Conservation (phyloP, 2,797 vertebrate genomes). For the Coregonus ussuriensis region DNA sequence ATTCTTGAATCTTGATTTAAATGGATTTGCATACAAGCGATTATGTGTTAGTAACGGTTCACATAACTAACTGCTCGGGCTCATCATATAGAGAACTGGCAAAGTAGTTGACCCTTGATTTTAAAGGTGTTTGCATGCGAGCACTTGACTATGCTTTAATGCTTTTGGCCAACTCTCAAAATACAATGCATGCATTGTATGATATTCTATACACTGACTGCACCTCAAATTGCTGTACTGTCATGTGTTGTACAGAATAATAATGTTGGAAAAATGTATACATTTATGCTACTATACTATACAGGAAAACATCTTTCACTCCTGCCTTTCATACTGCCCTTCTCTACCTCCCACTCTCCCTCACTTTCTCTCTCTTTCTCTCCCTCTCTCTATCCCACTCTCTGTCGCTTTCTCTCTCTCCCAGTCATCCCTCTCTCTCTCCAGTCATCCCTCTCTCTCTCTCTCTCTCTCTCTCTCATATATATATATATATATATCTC, state of each 20-base stretch:
- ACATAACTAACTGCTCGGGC: neutral
- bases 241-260: neutral
- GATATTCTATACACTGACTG: neutral
- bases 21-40: neutral
- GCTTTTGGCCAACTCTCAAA: neutral
- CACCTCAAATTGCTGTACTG: neutral
- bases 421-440: too few species aligned
- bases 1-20: neutral
- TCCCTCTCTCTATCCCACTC: neutral
- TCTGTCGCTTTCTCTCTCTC: neutral
- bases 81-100: constrained; percentile 1
- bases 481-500: too few species aligned
- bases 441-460: too few species aligned
- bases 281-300: neutral
- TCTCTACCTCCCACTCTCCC: neutral
- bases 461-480: neutral
- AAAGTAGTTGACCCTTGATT: constrained; percentile 21
- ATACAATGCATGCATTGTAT: neutral
- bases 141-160: neutral
- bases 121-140: neutral
- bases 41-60: neutral
- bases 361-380: neutral
- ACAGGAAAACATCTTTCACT: constrained; percentile 17
- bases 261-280: neutral
- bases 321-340: too few species aligned